Conservation (phyloP, 2,113 vertebrate genomes). For the Carassius auratus region DNA sequence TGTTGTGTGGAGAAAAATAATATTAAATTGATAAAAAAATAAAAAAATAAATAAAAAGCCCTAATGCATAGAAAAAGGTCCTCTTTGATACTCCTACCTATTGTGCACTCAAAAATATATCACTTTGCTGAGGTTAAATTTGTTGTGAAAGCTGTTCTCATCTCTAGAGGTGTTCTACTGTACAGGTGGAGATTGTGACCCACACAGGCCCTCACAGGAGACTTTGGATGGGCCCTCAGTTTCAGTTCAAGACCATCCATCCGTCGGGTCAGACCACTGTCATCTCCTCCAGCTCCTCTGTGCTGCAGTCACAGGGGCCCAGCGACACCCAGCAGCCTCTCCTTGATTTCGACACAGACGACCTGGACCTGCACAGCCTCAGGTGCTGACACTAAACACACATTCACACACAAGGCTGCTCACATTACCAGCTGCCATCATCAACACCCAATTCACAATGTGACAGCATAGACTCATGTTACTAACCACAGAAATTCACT, state of each 20-base stretch:
- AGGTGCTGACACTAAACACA: constrained; percentile 76
- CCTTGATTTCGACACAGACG: constrained; percentile 94
- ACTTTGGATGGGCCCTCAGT: constrained; percentile 99
- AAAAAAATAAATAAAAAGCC: not conserved
- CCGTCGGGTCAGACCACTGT: constrained; percentile 96
- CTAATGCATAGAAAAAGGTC: not conserved
- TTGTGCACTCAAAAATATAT: not conserved
- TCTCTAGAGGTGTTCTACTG: not conserved
- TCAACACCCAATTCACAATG: constrained; percentile 24
- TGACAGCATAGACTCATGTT: constrained; percentile 32
- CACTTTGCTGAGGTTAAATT: not conserved
- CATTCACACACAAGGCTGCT: constrained; percentile 15
- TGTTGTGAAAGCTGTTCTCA: not conserved
- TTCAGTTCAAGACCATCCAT: constrained; percentile 99
- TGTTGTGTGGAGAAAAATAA: not conserved
- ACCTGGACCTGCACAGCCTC: constrained; percentile 95
- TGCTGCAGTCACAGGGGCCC: constrained; percentile 94
- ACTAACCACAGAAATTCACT: constrained; percentile 35
- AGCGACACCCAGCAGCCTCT: constrained; percentile 92
- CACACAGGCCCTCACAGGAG: constrained; percentile 94
- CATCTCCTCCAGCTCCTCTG: constrained; percentile 96
- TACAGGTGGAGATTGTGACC: constrained; percentile 98
- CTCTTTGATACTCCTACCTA: not conserved
- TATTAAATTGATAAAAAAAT: not conserved
- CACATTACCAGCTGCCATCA: constrained; percentile 20